Percentiles rank a stretch among this genome's conserved stretches.
phyloP scores from a whole-genome alignment of 2,113 vertebrate genomes.

The Chloebia gouldiae region DNA sequence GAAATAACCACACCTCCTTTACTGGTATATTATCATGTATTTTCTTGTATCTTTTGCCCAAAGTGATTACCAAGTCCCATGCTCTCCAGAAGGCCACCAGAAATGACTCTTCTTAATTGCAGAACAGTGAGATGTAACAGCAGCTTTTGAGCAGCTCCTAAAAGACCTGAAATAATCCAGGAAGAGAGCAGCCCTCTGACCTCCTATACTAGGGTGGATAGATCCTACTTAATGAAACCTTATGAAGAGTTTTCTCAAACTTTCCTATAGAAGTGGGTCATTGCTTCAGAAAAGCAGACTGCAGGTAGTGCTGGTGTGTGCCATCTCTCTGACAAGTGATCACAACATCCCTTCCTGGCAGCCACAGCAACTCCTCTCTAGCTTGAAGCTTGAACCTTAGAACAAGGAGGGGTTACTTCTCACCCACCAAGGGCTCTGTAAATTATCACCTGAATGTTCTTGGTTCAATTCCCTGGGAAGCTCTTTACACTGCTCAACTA shows the following conservation, averaged over 20 bases:
- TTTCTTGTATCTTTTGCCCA: neutral
- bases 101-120: neutral
- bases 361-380: neutral
- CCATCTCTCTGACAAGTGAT: neutral
- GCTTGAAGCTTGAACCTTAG: neutral
- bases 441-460: neutral
- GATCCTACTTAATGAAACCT: neutral
- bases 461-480: neutral
- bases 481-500: neutral
- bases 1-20: neutral
- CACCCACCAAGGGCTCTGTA: neutral
- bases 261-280: neutral
- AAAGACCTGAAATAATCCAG: neutral
- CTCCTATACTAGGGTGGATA: neutral
- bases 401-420: neutral
- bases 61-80: neutral
- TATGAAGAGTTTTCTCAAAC: neutral
- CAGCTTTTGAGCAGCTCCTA: neutral
- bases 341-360: neutral
- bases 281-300: neutral
- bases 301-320: neutral
- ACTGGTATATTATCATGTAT: neutral
- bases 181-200: neutral
- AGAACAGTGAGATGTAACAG: neutral
- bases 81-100: neutral